Base-by-base conservation (phyloP, 1,140 invertebrate genomes). In the Scylla paramamosain region DNA sequence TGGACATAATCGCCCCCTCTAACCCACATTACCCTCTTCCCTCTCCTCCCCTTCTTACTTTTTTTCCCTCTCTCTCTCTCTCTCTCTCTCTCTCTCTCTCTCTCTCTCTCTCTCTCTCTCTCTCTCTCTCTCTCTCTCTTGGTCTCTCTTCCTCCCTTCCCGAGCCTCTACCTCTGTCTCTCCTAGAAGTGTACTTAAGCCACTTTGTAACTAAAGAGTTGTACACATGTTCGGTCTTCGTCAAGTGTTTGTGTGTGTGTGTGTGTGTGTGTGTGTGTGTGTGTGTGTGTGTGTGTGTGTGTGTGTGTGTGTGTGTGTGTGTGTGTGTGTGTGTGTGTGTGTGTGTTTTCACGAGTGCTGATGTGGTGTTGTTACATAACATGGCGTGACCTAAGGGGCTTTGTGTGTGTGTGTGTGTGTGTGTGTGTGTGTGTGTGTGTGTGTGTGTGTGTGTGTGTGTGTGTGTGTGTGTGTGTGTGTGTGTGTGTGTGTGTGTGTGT, bases 1-100 rank as follows among this genome's bases (percentile, higher is more conserved):
- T 94, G 93, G 93, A 89, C 93, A 94, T 94, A 94, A 94, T 94
- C 93, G 93, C 67, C 88, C 93, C 59, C 88, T 59, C 32, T 46
- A 94, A 82, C 88, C 29, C 29, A 87, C 52, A 28, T 77, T 84
- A 87, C 59, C 59, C 87, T 52, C 14, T n/a, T 29, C 10, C 28
- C 14, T 25, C 29, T 32, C 39, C 46, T 20, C 8, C 32, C 45
- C 32, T 32, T 14, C 32, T 16, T n/a, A 4, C 91, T 83, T 25
- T 45, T 25, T 45, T 10, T 45, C 25, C n/a, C 52, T 14, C 14
- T 45, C 28, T 46, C 32, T 39, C 31, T 46, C 45, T 48, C 32
- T 48, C 52, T 14, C 89, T 39, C 10, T 91, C 39, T 12, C 48
- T 90, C 16, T 46, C 86, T 4, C 86, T 28, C 86, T 25, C 10